A percentile compares a stretch with the other conserved stretches of the same genome.
Conservation (phyloP, 2,113 vertebrate species). For the Ciconia boyciana region DNA sequence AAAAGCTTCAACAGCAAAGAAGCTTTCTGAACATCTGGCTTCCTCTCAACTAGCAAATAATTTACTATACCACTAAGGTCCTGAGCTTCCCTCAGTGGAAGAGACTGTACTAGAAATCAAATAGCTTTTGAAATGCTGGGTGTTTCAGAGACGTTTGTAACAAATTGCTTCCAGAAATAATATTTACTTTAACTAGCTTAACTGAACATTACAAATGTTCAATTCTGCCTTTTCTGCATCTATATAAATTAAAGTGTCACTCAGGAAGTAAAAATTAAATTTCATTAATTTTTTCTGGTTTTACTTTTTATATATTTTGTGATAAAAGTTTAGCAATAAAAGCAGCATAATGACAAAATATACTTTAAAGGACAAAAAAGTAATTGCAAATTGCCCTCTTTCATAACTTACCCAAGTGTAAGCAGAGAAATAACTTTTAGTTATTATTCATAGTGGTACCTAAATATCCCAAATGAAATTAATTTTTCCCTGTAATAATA, state of each 20-base stretch:
- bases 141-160: neutral
- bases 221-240: neutral
- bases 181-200: neutral
- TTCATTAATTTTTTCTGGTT: neutral
- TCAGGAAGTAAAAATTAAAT: neutral
- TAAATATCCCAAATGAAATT: neutral
- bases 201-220: neutral
- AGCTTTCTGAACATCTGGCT: conserved; percentile 21
- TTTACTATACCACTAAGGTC: neutral
- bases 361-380: neutral
- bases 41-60: neutral
- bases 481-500: neutral
- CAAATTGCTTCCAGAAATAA: neutral
- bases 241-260: neutral
- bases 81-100: neutral
- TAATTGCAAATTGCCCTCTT: neutral
- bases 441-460: neutral
- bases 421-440: neutral
- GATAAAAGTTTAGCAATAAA: neutral
- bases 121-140: neutral
- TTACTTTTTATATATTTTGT: neutral
- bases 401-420: neutral
- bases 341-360: neutral
- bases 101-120: neutral
- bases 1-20: neutral